Percentiles rank a stretch among this genome's conserved stretches.
Evolutionary conservation across 2,888 invertebrate genomes (phyloP).

Genomic region (Rhagophthalmus giganteus): DNA sequence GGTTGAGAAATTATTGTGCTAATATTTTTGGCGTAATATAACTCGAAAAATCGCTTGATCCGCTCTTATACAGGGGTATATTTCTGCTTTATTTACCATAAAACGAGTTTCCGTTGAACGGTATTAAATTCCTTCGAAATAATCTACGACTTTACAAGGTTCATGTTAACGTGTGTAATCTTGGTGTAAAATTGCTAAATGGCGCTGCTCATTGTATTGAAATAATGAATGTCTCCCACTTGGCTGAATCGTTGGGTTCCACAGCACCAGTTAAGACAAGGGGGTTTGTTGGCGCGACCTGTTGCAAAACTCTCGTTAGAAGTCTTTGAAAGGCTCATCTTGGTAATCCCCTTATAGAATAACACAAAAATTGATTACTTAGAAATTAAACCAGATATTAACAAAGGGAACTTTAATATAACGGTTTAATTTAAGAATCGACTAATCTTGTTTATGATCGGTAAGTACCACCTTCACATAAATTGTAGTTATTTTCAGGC

Average conservation of each 20-base stretch:
- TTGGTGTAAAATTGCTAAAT: conserved; percentile 55
- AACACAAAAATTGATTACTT: conserved; percentile 24
- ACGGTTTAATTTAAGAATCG: too few relatives aligned
- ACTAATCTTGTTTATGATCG: too few relatives aligned
- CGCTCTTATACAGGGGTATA: too few relatives aligned
- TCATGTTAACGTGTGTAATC: conserved; percentile 50
- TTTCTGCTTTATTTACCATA: conserved; percentile 26
- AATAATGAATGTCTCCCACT: conserved; percentile 54
- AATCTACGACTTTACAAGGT: conserved; percentile 43
- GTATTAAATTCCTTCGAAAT: conserved; percentile 43
- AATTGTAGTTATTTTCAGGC: too few relatives aligned
- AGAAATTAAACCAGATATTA: conserved; percentile 17
- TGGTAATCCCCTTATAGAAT: conserved; percentile 32
- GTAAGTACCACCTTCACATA: too few relatives aligned
- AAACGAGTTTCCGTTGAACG: conserved; percentile 20
- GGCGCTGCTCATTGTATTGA: conserved; percentile 55
- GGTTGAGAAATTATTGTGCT: too few relatives aligned
- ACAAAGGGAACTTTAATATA: too few relatives aligned
- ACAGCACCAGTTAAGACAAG: conserved; percentile 33
- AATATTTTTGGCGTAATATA: too few relatives aligned
- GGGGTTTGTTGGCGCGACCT: conserved; percentile 30
- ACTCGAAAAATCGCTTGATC: too few relatives aligned
- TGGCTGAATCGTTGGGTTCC: conserved; percentile 39
- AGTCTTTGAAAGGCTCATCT: conserved; percentile 31
- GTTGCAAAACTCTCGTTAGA: conserved; percentile 31